A percentile compares a stretch with the other conserved stretches of the same genome.
These are phyloP conservation scores for Ectemnius continuus DNA, from an alignment of 2,888 invertebrate genomes.

Conservation along the genomic window DNA sequence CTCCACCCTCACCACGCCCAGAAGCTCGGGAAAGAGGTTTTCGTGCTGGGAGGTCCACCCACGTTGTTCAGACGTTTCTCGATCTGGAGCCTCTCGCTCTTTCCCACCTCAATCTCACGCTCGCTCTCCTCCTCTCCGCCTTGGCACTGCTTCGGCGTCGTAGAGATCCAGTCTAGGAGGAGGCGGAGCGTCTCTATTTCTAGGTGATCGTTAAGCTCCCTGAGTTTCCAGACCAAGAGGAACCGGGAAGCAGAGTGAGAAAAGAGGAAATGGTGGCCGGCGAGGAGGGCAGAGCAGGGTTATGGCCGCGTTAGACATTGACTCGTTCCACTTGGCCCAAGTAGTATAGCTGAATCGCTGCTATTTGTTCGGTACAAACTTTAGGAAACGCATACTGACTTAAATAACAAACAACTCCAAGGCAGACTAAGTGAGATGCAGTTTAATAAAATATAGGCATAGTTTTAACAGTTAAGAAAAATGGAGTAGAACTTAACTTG, in stretches of 20 bases:
- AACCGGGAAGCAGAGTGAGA: not conserved
- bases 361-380: too few relatives aligned
- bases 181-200: conserved; percentile 75
- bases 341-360: too few relatives aligned
- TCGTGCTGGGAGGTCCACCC: conserved; percentile 62
- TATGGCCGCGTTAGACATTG: too few relatives aligned
- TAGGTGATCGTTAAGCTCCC: conserved; percentile 62
- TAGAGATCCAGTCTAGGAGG: conserved; percentile 70
- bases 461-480: too few relatives aligned
- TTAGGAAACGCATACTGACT: too few relatives aligned
- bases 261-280: not conserved
- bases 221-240: not conserved
- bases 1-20: conserved; percentile 72
- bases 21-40: conserved; percentile 52
- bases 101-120: conserved; percentile 11
- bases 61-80: conserved; percentile 27
- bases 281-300: not conserved
- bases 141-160: conserved; percentile 26
- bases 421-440: too few relatives aligned
- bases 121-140: conserved; percentile 13
- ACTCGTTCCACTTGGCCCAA: too few relatives aligned
- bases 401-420: too few relatives aligned
- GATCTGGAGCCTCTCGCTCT: conserved; percentile 33
- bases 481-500: too few relatives aligned
- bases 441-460: too few relatives aligned